Conservation (phyloP, 1,140 invertebrate genomes). For the Lycorma delicatula region DNA sequence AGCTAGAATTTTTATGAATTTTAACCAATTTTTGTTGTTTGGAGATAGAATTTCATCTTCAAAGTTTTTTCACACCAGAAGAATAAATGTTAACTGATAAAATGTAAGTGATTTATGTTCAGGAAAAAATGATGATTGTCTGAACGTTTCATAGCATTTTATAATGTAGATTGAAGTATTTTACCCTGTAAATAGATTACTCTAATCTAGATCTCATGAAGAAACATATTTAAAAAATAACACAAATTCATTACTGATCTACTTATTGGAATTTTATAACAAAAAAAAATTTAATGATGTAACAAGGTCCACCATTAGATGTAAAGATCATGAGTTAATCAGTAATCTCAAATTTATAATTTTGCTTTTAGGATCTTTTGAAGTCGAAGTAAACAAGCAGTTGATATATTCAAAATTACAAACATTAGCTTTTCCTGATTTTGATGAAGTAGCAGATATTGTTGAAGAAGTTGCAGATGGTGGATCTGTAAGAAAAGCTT, state of each 20-base stretch:
- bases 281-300: neutral
- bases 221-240: neutral
- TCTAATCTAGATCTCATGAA: neutral
- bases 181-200: neutral
- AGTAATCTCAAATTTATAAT: neutral
- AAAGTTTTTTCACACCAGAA: too few species aligned
- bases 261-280: neutral
- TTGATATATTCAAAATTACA: slow-evolving; percentile 55
- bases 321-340: neutral
- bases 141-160: too few species aligned
- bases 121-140: too few species aligned
- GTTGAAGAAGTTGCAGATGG: slow-evolving; percentile 44
- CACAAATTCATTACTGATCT: neutral
- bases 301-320: neutral
- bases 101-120: too few species aligned
- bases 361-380: slow-evolving; percentile 51
- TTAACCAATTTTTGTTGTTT: too few species aligned
- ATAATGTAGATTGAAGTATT: too few species aligned
- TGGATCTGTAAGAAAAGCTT: slow-evolving; percentile 39
- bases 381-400: slow-evolving; percentile 50
- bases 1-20: too few species aligned
- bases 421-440: slow-evolving; percentile 53
- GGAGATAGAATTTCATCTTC: too few species aligned
- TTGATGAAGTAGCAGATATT: slow-evolving; percentile 47
- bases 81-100: too few species aligned